Conservation (phyloP, 2,113 vertebrate genomes). For the Scolopax mira region DNA sequence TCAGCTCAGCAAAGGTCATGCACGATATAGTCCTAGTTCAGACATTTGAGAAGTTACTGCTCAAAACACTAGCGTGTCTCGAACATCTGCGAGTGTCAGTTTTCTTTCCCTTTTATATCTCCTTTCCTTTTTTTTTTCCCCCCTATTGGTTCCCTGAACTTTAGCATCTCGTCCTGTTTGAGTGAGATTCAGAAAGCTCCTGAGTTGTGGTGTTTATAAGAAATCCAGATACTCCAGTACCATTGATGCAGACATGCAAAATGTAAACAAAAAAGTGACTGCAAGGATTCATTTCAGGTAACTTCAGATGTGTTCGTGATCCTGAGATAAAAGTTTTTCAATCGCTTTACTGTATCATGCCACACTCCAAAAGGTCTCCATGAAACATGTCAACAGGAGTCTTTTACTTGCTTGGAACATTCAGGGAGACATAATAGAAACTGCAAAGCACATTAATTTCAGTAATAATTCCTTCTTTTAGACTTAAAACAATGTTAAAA, state of each 20-base stretch:
- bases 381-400: neutral
- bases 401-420: neutral
- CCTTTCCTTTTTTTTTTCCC: neutral
- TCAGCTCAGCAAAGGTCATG: neutral
- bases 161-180: neutral
- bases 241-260: neutral
- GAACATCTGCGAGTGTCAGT: neutral
- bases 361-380: neutral
- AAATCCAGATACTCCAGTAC: neutral
- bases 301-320: neutral
- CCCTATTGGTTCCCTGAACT: accelerated
- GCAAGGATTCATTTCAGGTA: neutral
- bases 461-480: neutral
- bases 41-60: neutral
- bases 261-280: neutral
- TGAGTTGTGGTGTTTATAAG: neutral
- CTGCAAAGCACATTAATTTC: neutral
- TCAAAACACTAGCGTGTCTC: neutral
- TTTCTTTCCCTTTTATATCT: neutral
- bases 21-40: neutral
- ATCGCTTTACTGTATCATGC: neutral
- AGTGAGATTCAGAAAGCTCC: neutral
- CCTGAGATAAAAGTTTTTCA: neutral
- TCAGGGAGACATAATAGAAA: neutral
- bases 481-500: neutral